Conservation (phyloP, 2,888 invertebrate genomes). For the Vesta saturnalis region DNA sequence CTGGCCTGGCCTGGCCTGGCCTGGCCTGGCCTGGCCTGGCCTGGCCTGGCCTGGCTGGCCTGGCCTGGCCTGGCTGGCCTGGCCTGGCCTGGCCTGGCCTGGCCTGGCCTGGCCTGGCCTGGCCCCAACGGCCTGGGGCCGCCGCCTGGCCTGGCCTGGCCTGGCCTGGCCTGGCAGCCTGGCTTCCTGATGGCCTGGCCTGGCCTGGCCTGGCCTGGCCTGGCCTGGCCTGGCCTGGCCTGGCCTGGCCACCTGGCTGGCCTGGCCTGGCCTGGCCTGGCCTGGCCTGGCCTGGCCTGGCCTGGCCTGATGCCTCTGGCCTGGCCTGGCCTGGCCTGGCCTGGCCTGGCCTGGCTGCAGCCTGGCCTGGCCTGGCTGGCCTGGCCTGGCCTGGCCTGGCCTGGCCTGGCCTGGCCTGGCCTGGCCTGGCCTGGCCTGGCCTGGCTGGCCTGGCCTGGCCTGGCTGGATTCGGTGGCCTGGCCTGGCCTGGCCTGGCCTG, state of each 20-base stretch:
- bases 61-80: neutral
- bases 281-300: neutral
- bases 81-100: neutral
- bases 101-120: neutral
- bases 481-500: neutral
- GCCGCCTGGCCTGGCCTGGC: neutral
- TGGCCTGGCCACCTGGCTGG: neutral
- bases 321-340: neutral
- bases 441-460: neutral
- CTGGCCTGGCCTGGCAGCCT: neutral
- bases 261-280: neutral
- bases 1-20: neutral
- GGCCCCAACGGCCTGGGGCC: neutral
- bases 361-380: neutral
- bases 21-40: neutral
- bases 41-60: neutral
- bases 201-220: neutral
- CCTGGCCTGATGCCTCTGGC: neutral
- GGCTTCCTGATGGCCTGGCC: neutral
- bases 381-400: neutral
- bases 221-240: neutral
- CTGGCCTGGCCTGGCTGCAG: neutral
- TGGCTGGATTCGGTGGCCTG: neutral
- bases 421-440: neutral
- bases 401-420: neutral